Evolutionary conservation across 2,888 invertebrate genomes (phyloP), one percentile per base, ranked within the genome.

Genomic region (Phrixothrix hirtus): DNA sequence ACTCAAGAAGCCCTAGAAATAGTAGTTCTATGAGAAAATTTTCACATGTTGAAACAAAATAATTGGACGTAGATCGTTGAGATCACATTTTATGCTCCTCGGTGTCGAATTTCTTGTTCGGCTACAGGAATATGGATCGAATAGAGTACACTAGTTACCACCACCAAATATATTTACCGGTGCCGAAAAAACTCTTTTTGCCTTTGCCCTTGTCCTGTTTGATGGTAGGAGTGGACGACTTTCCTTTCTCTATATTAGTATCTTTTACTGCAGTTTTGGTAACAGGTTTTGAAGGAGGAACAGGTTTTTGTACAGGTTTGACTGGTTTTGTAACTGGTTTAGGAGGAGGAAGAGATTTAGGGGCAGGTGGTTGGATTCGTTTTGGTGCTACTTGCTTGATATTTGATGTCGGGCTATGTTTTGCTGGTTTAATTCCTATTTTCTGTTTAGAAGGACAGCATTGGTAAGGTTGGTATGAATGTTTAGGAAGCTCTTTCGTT

Each of bases 401-500:
- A 61, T 55, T 60, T 15, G 65, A 36, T 66, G 64, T 67, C 65
- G 61, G 69, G 66, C 59, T 64, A 60, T 62, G 56, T 63, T 65
- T 59, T 56, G 59, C 59, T 43, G 65, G 47, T 46, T 60, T 63
- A 31, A 73, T 62, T 72, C 76, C 55, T 77, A 75, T 69, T 83
- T 84, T 78, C 84, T 84, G 81, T 88, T 90, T 78, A 88, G 87
- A 77, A 78, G 91, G 92, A 83, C 92, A 92, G 86, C 92, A 92
- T 83, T 91, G 91, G 85, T 89, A 92, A 76, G 92, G 89, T 85
- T 88, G 88, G 81, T 88, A 90, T 79, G 82, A 79, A 72, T 88
- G 84, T 79, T 83, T 83, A 78, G 86, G 85, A 78, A 85, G 81
- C 74, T 83, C 83, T 78, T 81, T 83, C 82, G 88, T 88, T 81